Evolutionary conservation across 1,140 invertebrate genomes (phyloP).

Genomic region (Pteromalus puparum): DNA sequence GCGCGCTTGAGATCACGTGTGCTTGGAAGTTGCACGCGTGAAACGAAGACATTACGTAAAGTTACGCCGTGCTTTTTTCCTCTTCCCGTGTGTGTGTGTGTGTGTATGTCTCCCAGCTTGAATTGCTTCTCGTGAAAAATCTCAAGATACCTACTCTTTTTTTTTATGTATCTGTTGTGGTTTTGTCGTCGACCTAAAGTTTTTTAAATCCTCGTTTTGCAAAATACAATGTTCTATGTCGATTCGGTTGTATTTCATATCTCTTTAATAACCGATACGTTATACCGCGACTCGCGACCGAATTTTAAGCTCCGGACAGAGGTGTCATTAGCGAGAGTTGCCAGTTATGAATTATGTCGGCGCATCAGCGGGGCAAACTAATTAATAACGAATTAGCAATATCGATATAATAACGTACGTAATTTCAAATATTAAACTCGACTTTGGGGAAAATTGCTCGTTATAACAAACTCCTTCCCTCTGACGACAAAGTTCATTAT

Average conservation of each 20-base stretch:
- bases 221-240: too few species aligned
- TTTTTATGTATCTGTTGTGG: not conserved
- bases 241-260: too few species aligned
- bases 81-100: not conserved
- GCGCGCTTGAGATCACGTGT: slow-evolving; percentile 19
- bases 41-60: slow-evolving; percentile 32
- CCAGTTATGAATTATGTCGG: not conserved
- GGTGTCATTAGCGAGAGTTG: not conserved
- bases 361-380: not conserved
- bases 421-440: not conserved
- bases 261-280: too few species aligned
- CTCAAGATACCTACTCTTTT: not conserved
- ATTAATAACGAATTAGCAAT: not conserved
- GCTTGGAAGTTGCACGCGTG: slow-evolving; percentile 39
- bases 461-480: not conserved
- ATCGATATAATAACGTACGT: not conserved
- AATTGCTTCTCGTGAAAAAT: not conserved
- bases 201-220: too few species aligned
- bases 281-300: too few species aligned
- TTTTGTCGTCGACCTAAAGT: not conserved
- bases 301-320: not conserved
- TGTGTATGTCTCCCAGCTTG: not conserved
- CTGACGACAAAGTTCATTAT: not conserved
- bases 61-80: not conserved
- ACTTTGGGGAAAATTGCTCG: not conserved